A percentile compares a stretch with the other conserved stretches of the same genome.
phyloP scores from a whole-genome alignment of 2,113 vertebrate species.

The Astur gentilis region DNA sequence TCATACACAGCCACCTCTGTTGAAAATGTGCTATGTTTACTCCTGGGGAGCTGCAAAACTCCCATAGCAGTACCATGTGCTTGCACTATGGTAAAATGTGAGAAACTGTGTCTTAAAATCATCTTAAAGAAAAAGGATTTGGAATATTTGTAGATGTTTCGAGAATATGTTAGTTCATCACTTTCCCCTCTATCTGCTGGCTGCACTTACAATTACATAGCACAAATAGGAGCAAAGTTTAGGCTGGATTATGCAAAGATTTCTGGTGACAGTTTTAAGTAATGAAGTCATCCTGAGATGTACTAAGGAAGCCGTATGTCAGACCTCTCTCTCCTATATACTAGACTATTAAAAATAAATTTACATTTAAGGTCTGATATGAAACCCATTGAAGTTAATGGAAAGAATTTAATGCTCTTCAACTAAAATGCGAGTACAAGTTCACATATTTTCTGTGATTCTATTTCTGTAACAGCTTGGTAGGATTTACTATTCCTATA shows the following conservation, averaged over 20 bases:
- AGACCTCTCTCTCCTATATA: not conserved
- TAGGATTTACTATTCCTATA: constrained; percentile 5
- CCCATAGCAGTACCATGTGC: not conserved
- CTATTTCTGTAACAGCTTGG: constrained; percentile 31
- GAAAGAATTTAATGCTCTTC: constrained; percentile 34
- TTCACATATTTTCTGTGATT: not conserved
- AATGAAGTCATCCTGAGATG: not conserved
- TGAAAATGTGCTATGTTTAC: not conserved
- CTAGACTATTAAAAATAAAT: constrained; percentile 27
- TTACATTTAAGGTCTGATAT: constrained; percentile 49
- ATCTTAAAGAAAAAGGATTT: not conserved
- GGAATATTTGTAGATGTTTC: not conserved
- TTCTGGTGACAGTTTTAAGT: not conserved
- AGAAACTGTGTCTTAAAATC: not conserved
- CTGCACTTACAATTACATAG: not conserved
- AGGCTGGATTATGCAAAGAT: not conserved
- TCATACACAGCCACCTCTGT: not conserved
- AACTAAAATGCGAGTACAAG: not conserved
- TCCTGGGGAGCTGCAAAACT: not conserved
- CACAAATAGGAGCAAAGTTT: not conserved
- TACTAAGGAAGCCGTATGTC: not conserved
- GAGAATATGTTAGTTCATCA: not conserved
- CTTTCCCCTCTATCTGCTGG: not conserved
- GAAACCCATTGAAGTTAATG: not conserved
- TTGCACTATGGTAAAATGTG: not conserved